Evolutionary conservation across 92 coral and sea anemone genomes (phyloP), one percentile per base, ranked within the genome.

Genomic region (Zoanthus solanderi): DNA sequence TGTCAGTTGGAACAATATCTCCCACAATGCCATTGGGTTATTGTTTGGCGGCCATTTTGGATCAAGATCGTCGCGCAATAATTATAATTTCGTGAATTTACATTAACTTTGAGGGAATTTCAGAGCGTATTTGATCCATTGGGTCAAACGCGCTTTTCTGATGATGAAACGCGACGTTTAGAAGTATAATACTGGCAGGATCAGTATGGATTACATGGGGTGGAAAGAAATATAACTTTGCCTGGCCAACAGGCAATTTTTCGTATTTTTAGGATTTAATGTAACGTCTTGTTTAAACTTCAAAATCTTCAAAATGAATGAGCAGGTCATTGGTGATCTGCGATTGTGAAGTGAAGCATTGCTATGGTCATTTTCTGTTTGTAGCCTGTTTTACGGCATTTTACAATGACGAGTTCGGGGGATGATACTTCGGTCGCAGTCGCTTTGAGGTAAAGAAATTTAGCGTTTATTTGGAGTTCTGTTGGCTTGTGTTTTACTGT

Each of bases 351-450:
- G 85, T 30, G 45, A 81, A 81, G 75, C 31, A 47, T 32, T 63
- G 91, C 81, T 75, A 48, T 83, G 77, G 61, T 47, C 50, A 28
- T 60, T 52, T 46, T n/a, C 28, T 81, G 46, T 29, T 66, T 15
- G 75, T 66, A 63, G 75, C 61, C 63, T n/a, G 7, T 63, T 44
- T 46, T 23, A 46, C 34, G 72, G 58, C 79, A 65, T 89, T 75
- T 53, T 66, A 76, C 86, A n/a, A 87, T 88, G 88, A 90, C 88
- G 71, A 92, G 76, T 83, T 87, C 72, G 88, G 94, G 83, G 50
- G 96, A 93, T 85, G 98, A 95, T 71, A 95, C 98, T 16, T 97
- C 99, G 1, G 99, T 97, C 61, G 96, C 96, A 67, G 99, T 97
- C 57, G 97, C 97, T 78, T 72, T 97, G 90, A 95, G 99, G 99